These are phyloP conservation scores for Ardeotis arabs DNA, from an alignment of 2,113 vertebrate species.

Conservation along the genomic window DNA sequence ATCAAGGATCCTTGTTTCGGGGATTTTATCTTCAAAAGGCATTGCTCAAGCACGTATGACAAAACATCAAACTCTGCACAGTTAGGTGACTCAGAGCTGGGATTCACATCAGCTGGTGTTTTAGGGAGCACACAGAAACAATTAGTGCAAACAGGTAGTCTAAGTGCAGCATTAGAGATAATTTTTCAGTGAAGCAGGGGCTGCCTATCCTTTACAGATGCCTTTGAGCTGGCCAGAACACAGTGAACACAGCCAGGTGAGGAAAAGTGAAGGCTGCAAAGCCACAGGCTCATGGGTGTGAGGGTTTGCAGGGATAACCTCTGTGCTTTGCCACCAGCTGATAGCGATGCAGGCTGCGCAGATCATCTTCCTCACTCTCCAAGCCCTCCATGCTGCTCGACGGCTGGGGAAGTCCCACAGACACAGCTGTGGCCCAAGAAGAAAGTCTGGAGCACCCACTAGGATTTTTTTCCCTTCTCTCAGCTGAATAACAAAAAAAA, in stretches of 20 bases:
- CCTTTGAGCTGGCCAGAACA: background rate
- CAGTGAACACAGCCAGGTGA: background rate
- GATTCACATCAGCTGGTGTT: background rate
- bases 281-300: rapidly evolving
- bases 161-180: background rate
- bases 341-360: background rate
- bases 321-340: background rate
- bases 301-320: background rate
- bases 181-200: background rate
- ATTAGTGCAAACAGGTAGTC: background rate
- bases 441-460: background rate
- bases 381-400: background rate
- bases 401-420: rapidly evolving
- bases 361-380: background rate
- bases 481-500: background rate
- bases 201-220: background rate
- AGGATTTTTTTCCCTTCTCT: background rate
- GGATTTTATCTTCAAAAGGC: background rate
- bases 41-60: background rate
- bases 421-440: background rate
- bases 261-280: background rate
- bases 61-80: background rate
- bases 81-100: background rate
- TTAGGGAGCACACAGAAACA: background rate
- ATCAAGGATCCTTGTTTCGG: background rate